Conservation (phyloP, 1,140 invertebrate genomes). For the Tribolium castaneum region DNA sequence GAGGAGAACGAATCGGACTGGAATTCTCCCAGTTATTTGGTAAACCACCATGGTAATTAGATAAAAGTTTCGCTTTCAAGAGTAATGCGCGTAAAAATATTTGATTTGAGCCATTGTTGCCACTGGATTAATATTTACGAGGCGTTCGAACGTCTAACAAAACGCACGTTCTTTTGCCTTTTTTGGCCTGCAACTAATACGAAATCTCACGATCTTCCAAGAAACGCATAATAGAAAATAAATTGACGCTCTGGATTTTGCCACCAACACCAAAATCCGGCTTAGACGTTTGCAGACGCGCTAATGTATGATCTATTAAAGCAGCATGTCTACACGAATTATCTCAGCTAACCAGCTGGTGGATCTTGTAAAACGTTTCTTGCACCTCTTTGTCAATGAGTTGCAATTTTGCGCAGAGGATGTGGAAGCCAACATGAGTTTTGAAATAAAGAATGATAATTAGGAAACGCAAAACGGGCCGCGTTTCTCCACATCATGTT, state of each 20-base stretch:
- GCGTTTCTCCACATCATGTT: background rate
- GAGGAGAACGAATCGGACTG: background rate
- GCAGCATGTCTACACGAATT: slow-evolving; percentile 40
- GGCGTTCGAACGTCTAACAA: background rate
- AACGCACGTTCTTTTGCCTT: slow-evolving; percentile 18
- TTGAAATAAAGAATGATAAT: background rate
- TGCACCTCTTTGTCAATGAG: background rate
- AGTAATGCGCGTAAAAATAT: slow-evolving; percentile 23
- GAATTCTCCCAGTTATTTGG: slow-evolving; percentile 16
- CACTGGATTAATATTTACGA: slow-evolving; percentile 5
- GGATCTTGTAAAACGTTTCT: slow-evolving; percentile 2
- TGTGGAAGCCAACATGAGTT: too few relatives aligned
- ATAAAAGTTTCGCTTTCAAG: slow-evolving; percentile 29
- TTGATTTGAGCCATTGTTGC: background rate
- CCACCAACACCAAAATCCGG: background rate
- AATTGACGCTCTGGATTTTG: slow-evolving; percentile 24
- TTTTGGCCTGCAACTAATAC: slow-evolving; percentile 23
- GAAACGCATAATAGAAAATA: slow-evolving; percentile 31
- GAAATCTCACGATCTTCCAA: slow-evolving; percentile 27
- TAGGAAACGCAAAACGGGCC: background rate
- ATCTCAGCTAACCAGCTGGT: slow-evolving; percentile 19
- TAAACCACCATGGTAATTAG: slow-evolving; percentile 33
- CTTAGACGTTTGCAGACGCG: too few relatives aligned
- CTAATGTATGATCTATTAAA: slow-evolving; percentile 35
- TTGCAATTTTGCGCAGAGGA: too few relatives aligned